phyloP scores from a whole-genome alignment of 2,797 vertebrate species.

The Crax fasciolata region DNA sequence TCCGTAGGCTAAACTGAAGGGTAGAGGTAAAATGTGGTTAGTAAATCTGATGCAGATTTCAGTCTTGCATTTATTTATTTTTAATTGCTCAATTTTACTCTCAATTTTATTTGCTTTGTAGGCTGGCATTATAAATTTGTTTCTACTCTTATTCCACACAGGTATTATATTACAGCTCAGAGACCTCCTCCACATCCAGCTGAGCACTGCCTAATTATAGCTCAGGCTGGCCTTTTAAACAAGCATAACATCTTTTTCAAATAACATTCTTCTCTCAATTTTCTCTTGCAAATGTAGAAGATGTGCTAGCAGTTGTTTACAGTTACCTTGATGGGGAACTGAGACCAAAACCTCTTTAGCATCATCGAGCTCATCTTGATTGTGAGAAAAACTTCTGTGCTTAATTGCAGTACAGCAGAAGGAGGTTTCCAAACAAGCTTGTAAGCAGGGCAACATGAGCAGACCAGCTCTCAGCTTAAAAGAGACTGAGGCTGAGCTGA shows the following conservation, averaged over 20 bases:
- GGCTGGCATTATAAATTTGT: not conserved
- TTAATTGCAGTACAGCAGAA: not conserved
- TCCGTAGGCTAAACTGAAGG: not conserved
- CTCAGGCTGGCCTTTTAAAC: not conserved
- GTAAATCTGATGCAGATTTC: not conserved
- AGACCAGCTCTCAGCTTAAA: not conserved
- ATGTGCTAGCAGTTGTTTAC: not conserved
- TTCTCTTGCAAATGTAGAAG: not conserved
- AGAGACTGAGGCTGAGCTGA: not conserved
- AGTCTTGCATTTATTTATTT: not conserved
- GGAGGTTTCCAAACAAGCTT: not conserved
- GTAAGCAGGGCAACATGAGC: not conserved
- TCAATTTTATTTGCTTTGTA: not conserved
- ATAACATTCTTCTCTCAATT: not conserved
- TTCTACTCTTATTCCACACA: not conserved
- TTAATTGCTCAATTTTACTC: not conserved
- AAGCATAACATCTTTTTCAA: not conserved
- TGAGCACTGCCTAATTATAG: slow-evolving; percentile 44
- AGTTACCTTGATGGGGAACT: not conserved
- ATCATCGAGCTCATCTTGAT: not conserved
- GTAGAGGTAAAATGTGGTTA: not conserved
- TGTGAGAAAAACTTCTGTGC: rapidly evolving
- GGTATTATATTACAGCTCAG: slow-evolving; percentile 36
- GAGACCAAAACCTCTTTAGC: not conserved
- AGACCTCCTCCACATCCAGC: slow-evolving; percentile 18